phyloP scores from a whole-genome alignment of 2,113 vertebrate genomes.

The Paradoxurus hermaphroditus region DNA sequence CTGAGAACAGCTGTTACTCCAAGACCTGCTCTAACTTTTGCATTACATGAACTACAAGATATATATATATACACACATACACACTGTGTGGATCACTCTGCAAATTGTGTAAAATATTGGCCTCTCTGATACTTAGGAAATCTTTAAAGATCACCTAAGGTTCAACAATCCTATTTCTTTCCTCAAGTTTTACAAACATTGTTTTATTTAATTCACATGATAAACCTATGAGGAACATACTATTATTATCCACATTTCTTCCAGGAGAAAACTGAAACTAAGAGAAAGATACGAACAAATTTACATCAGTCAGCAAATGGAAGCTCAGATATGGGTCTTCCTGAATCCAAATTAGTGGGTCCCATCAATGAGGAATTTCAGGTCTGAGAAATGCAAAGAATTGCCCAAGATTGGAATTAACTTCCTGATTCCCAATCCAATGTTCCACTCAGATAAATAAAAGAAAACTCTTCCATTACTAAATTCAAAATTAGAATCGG shows the following conservation, averaged over 20 bases:
- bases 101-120: background rate
- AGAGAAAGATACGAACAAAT: background rate
- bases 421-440: background rate
- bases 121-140: background rate
- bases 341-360: background rate
- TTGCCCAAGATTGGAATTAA: background rate
- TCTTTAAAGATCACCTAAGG: background rate
- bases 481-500: conserved; percentile 38
- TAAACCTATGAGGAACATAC: background rate
- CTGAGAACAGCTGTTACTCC: background rate
- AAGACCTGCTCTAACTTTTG: background rate
- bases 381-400: background rate
- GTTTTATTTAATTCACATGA: background rate
- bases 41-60: background rate
- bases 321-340: background rate
- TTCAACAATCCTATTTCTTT: background rate
- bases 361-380: background rate
- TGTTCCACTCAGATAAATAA: background rate
- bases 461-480: conserved; percentile 16
- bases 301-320: background rate
- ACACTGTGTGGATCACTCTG: background rate
- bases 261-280: background rate
- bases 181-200: background rate
- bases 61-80: background rate
- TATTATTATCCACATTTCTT: background rate